Percentiles rank a stretch among this genome's conserved stretches.
Conservation (phyloP, 2,888 invertebrate genomes). For the Chymomyza procnemis region DNA sequence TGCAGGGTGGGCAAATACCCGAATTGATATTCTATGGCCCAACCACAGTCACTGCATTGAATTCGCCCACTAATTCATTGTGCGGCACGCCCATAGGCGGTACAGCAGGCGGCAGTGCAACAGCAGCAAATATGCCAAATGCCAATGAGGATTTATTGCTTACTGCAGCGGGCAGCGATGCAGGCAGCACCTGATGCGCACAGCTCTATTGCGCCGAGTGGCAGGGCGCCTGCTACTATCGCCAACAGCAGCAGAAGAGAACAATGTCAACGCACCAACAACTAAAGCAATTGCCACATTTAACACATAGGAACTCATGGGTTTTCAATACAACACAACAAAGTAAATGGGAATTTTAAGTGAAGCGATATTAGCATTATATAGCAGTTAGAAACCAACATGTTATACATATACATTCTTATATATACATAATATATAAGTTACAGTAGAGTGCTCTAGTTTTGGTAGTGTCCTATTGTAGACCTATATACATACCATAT, state of each 20-base stretch:
- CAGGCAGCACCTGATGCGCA: conserved; percentile 62
- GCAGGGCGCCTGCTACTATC: conserved; percentile 55
- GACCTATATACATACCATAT: conserved; percentile 30
- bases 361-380: conserved; percentile 34
- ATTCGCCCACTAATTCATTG: conserved; percentile 75
- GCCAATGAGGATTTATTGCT: conserved; percentile 42
- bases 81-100: conserved; percentile 73
- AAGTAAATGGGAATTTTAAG: conserved; percentile 60
- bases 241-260: conserved; percentile 43
- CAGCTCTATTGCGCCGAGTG: conserved; percentile 62
- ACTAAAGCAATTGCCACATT: conserved; percentile 41
- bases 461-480: conserved; percentile 39
- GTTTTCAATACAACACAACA: conserved; percentile 60
- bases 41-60: conserved; percentile 80
- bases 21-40: conserved; percentile 97
- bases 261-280: conserved; percentile 26
- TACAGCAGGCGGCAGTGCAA: conserved; percentile 33
- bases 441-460: conserved; percentile 57
- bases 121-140: conserved; percentile 44
- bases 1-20: conserved; percentile 98
- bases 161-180: conserved; percentile 40
- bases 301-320: conserved; percentile 60
- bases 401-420: conserved; percentile 22
- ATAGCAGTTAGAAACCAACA: conserved; percentile 3
- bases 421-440: conserved; percentile 17